Conservation (phyloP, 2,888 invertebrate genomes). For the Coenonympha glycerion region DNA sequence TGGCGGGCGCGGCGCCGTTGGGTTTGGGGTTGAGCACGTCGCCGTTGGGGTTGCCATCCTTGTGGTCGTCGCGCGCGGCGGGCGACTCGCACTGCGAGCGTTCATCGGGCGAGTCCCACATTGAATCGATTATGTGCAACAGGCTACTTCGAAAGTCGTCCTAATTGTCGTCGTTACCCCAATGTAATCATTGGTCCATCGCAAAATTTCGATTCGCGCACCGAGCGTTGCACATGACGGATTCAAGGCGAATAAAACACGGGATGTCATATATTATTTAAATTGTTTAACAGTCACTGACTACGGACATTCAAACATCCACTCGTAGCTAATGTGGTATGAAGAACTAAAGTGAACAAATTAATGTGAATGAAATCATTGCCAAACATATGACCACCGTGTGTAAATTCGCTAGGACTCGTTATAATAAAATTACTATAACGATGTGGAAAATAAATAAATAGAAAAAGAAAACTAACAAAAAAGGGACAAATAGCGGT, state of each 20-base stretch:
- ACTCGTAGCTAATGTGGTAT: slow-evolving; percentile 65
- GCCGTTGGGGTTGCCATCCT: slow-evolving; percentile 57
- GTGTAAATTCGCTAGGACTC: slow-evolving; percentile 74
- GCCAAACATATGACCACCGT: slow-evolving; percentile 76
- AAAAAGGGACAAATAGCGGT: slow-evolving; percentile 35
- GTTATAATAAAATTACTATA: slow-evolving; percentile 45
- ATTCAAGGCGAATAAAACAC: slow-evolving; percentile 77
- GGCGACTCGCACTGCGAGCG: slow-evolving; percentile 73
- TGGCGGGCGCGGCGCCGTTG: slow-evolving; percentile 51
- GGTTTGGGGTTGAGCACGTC: slow-evolving; percentile 69
- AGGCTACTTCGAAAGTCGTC: slow-evolving; percentile 77
- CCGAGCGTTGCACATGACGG: slow-evolving; percentile 76
- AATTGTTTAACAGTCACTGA: slow-evolving; percentile 66
- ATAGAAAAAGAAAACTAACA: slow-evolving; percentile 34
- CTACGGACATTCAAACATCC: slow-evolving; percentile 73
- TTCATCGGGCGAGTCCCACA: slow-evolving; percentile 78
- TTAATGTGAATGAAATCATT: slow-evolving; percentile 64
- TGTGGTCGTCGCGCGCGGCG: slow-evolving; percentile 51
- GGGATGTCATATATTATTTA: slow-evolving; percentile 76
- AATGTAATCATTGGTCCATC: slow-evolving; percentile 45
- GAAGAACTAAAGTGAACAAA: slow-evolving; percentile 66
- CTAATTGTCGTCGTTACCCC: slow-evolving; percentile 52
- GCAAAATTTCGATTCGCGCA: slow-evolving; percentile 45
- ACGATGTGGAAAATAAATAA: slow-evolving; percentile 38
- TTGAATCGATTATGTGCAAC: slow-evolving; percentile 78